Percentiles rank a stretch among this genome's conserved stretches.
Evolutionary conservation across 2,888 invertebrate species (phyloP).

Genomic region (Tetragnatha montana): DNA sequence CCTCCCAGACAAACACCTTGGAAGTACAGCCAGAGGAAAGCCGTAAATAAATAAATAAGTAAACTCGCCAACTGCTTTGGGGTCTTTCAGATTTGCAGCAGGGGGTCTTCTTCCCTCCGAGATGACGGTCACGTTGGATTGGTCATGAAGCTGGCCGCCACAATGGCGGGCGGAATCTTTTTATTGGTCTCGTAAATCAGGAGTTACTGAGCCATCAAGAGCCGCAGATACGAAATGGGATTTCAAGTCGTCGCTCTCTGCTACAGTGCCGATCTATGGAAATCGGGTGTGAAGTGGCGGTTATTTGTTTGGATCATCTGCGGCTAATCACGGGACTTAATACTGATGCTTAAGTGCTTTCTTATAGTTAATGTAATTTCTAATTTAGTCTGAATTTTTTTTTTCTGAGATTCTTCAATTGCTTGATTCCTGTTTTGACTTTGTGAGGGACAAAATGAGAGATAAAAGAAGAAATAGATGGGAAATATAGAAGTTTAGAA

Average conservation of each 20-base stretch:
- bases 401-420: no score
- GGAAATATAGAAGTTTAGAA: no score
- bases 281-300: conserved; percentile 41
- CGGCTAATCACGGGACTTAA: no score
- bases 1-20: neutral
- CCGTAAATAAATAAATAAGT: conserved; percentile 45
- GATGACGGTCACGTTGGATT: conserved; percentile 41
- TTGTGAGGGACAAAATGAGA: no score
- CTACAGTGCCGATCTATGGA: conserved; percentile 35
- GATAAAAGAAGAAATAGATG: no score
- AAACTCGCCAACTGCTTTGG: conserved; percentile 27
- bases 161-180: conserved; percentile 48
- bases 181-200: conserved; percentile 62
- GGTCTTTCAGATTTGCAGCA: conserved; percentile 19
- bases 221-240: conserved; percentile 14
- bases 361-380: no score
- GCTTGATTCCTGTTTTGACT: no score
- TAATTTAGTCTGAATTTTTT: no score
- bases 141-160: conserved; percentile 40
- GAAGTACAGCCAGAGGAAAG: conserved; percentile 7
- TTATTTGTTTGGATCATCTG: conserved; percentile 45
- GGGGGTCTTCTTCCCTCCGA: conserved; percentile 11
- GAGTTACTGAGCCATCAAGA: conserved; percentile 60
- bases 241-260: conserved; percentile 25
- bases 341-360: no score